Conservation (phyloP, 1,140 invertebrate species). For the Drosophila equinoxialis region DNA sequence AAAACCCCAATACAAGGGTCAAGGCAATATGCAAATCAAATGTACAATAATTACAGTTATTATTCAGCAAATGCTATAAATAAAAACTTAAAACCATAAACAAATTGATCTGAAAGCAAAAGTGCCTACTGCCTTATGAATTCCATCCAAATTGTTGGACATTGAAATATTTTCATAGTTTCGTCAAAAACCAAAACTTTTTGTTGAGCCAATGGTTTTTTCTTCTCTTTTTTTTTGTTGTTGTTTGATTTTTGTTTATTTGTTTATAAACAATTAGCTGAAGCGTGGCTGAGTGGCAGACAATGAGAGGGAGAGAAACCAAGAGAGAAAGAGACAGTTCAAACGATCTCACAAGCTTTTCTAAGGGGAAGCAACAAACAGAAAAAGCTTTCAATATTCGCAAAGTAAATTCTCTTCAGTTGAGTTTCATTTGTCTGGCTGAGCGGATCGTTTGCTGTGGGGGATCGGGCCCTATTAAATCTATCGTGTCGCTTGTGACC, state of each 20-base stretch:
- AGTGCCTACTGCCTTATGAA: conserved; percentile 42
- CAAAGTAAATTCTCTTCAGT: conserved; percentile 38
- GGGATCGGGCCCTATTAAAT: not conserved
- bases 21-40: conserved; percentile 34
- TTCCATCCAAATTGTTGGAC: conserved; percentile 41
- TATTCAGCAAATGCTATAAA: conserved; percentile 35
- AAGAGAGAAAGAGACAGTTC: conserved; percentile 13
- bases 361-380: not conserved
- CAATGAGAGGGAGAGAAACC: not conserved
- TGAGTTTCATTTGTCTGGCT: conserved; percentile 45
- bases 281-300: conserved; percentile 50
- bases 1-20: conserved; percentile 17
- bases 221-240: not conserved
- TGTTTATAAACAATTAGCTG: conserved; percentile 72
- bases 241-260: conserved; percentile 21
- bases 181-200: conserved; percentile 13
- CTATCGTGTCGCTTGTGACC: conserved; percentile 33
- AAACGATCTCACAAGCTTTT: conserved; percentile 39
- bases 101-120: conserved; percentile 54
- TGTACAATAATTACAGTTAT: conserved; percentile 56
- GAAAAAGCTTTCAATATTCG: conserved; percentile 42
- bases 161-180: conserved; percentile 62
- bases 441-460: conserved; percentile 30
- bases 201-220: not conserved
- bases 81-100: conserved; percentile 18